Evolutionary conservation across 2,888 invertebrate species (phyloP).

Genomic region (Adelognathus sp.): DNA sequence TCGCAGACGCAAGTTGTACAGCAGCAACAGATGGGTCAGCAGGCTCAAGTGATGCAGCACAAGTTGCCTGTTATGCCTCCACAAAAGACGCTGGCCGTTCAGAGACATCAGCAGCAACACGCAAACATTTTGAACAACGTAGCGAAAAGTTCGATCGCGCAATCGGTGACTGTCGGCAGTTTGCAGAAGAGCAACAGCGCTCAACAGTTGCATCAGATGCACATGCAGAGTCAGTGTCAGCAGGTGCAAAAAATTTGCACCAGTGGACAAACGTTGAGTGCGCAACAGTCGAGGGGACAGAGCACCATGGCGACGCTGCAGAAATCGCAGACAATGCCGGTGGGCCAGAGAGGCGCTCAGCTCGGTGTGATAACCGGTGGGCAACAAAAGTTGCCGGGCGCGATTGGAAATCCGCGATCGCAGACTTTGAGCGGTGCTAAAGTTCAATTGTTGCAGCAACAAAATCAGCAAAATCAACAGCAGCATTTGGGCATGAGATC

Average conservation of each 20-base stretch:
- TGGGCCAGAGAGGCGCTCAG: conserved; percentile 40
- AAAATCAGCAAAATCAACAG: conserved; percentile 65
- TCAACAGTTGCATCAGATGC: conserved; percentile 33
- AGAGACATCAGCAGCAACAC: conserved; percentile 64
- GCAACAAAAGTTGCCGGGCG: conserved; percentile 65
- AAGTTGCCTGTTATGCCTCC: conserved; percentile 66
- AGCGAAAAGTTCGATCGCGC: conserved; percentile 61
- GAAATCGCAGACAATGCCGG: conserved; percentile 65
- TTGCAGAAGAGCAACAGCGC: conserved; percentile 65
- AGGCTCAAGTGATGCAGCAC: conserved; percentile 61
- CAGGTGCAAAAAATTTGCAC: conserved; percentile 36
- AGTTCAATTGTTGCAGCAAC: conserved; percentile 63
- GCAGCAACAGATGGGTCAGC: conserved; percentile 37
- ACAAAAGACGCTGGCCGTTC: conserved; percentile 67
- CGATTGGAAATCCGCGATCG: conserved; percentile 66
- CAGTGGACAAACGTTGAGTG: background rate
- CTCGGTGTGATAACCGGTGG: conserved; percentile 53
- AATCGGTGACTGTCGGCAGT: conserved; percentile 57
- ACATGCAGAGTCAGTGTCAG: conserved; percentile 37
- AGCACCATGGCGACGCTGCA: conserved; percentile 57
- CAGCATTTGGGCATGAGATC: conserved; percentile 74
- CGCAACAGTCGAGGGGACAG: conserved; percentile 64
- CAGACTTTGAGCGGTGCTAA: conserved; percentile 61
- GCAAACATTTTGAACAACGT: conserved; percentile 66
- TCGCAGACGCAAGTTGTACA: conserved; percentile 46